Evolutionary conservation across 2,888 invertebrate species (phyloP), one percentile per base, ranked within the genome.

Genomic region (Callimorpha dominula): DNA sequence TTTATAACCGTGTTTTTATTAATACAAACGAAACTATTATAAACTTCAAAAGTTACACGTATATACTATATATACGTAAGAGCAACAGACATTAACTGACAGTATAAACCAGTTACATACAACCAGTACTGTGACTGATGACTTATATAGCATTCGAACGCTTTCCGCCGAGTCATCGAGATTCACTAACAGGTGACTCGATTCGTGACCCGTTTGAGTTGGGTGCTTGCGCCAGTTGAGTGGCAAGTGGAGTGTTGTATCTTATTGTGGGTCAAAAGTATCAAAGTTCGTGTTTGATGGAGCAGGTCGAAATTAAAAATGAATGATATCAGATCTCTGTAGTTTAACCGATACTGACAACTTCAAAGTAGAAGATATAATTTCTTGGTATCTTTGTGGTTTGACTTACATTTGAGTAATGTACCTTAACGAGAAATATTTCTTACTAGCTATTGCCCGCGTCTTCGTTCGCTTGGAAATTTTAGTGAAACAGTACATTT

Each of bases 81-180:
- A 60, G 43, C 46, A 68, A 17, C 62, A 50, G 40, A 50, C 76
- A 71, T 73, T 76, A 82, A 31, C 31, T 31, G 31, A 82, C 72
- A 77, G 80, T 81, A 79, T 74, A 79, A 81, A 78, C 79, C 80
- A 76, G 84, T 81, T 73, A 78, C 70, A 74, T 80, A 81, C 83
- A 81, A 84, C 82, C 78, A 85, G 31, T 31, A 31, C 31, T 31
- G 31, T 31, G 31, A 31, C 31, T 31, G 86, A 85, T 88, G 87
- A 88, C 89, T 89, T 80, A 86, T 83, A 84, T 80, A 79, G 77
- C 80, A 81, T 75, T 77, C 82, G 85, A 88, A 83, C 84, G 86
- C 83, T 87, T 92, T 89, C 86, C 78, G 89, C 76, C 84, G 82
- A 87, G 86, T 91, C 89, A 90, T 91, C 86, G 78, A 82, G 86